Percentiles rank a stretch among this genome's conserved stretches.
Conservation (phyloP, 2,797 vertebrate genomes). For the Neosilurus mollespiculum region DNA sequence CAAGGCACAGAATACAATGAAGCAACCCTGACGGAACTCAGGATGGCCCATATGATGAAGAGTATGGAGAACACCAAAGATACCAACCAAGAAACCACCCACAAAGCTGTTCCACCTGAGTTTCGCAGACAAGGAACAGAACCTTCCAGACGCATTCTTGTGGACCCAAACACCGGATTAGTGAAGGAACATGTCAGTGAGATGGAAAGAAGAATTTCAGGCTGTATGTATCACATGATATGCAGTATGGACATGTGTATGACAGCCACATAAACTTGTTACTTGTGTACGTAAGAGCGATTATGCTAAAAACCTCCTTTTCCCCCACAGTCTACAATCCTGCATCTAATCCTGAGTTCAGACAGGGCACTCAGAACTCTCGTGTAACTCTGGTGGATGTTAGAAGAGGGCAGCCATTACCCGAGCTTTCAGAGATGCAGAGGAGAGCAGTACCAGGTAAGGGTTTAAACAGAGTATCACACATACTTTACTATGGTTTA, state of each 20-base stretch:
- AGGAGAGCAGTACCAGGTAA: constrained; percentile 21
- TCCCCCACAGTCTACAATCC: constrained; percentile 45
- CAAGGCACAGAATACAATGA: constrained; percentile 26
- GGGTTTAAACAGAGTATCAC: neutral
- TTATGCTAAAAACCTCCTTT: neutral
- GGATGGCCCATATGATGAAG: constrained; percentile 6
- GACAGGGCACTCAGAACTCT: constrained; percentile 58
- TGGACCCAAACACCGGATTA: constrained; percentile 58
- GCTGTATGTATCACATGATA: neutral
- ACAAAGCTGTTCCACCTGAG: neutral
- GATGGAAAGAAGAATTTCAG: constrained; percentile 53
- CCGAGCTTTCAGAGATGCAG: constrained; percentile 56
- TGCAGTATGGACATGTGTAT: neutral
- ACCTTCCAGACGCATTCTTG: constrained; percentile 58
- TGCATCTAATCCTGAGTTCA: constrained; percentile 37
- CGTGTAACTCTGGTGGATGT: constrained; percentile 38
- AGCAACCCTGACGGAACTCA: constrained; percentile 3
- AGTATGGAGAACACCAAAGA: constrained; percentile 12
- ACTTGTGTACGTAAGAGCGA: too few relatives aligned
- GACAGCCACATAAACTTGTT: neutral
- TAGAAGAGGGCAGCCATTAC: constrained; percentile 26
- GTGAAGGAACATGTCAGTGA: constrained; percentile 58
- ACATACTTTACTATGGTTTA: neutral
- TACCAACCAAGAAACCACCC: neutral
- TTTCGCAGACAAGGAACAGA: constrained; percentile 40